Base-by-base conservation (phyloP, 2,888 invertebrate species). In the Drosophila nigricruria region DNA sequence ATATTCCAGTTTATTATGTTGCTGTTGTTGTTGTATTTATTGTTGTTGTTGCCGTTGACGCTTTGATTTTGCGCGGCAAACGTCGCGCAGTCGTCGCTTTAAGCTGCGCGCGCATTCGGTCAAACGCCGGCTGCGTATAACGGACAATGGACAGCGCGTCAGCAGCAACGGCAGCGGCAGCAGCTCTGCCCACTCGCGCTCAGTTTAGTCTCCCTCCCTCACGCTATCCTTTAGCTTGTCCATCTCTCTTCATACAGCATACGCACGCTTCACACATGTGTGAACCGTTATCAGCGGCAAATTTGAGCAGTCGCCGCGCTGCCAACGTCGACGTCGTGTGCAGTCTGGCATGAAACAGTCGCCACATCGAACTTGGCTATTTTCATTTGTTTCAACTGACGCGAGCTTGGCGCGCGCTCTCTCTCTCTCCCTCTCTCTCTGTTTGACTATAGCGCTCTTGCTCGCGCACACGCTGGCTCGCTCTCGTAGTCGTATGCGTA, bases 331-430 rank as follows among this genome's bases (percentile, higher is more conserved):
- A 25, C 42, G 75, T 56, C 58, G 59, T 68, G 76, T 76, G 74
- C 76, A 74, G 71, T 73, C 53, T 69, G 57, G 54, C 63, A 59
- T 77, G 71, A 70, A 75, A 66, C 65, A 73, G 66, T 54, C 78
- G 73, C 70, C 77, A 66, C 73, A 72, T 73, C 72, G 70, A 67
- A 79, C 78, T 80, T 77, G 79, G 69, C 77, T 68, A 68, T 79
- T 78, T 79, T 68, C 79, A 77, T 79, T 78, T 77, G 78, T 78
- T 73, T 74, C 79, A 78, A 77, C 74, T 77, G 73, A 52, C 71
- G 49, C 65, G 45, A 76, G 64, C 74, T 64, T 76, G 53, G 32
- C 54, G 18, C 20, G 20, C 42, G 12, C 42, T 20, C 20, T 27
- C 64, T 54, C 52, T 32, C 54, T 50, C 67, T 16, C n/a, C 30